Base-by-base conservation (phyloP, 2,797 vertebrate species). In the Characodon lateralis region DNA sequence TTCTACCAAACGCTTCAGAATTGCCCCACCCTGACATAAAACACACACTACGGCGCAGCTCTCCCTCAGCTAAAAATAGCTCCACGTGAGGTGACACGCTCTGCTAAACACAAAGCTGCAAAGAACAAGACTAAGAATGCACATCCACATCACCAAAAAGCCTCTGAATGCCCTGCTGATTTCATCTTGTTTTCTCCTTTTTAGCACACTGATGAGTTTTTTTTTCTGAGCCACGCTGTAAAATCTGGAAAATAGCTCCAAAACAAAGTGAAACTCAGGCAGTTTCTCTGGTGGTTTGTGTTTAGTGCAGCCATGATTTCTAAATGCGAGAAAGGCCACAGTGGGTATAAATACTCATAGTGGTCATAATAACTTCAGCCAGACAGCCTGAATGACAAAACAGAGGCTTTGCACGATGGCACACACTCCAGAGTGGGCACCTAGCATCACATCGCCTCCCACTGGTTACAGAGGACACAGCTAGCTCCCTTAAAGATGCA, bases 21-120 rank as follows among this genome's bases (percentile, higher is more conserved):
- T 71, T 71, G 83, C 80, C 55, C 88, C 84, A 65, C 87, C 85
- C 83, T 71, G 16, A 73, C 74, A 78, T 80, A 81, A 48, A 87
- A 78, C 41, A 87, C 73, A 83, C 82, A 87, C 79, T 77, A 81
- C 71, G 78, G 79, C 79, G 78, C 87, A 83, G 68, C 85, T 88
- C 83, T 80, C 80, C 1, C 59, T 24, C 22, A 28, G 75, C 94
- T 94, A 93, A 91, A 94, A 94, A 94, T 94, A 95, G 90, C 85
- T 82, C 90, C 92, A 92, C 92, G 91, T 91, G 93, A 92, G 89
- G 82, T 76, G 91, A 92, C 91, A 92, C 85, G 80, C 87, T 89
- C 76, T 85, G 89, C 91, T 91, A 91, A 94, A 93, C 92, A 90
- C 79, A 87, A 83, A 92, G 70, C 87, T 66, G 78, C 9, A 22